Evolutionary conservation across 2,888 invertebrate genomes (phyloP), one percentile per base, ranked within the genome.

Genomic region (Sesamia inferens): DNA sequence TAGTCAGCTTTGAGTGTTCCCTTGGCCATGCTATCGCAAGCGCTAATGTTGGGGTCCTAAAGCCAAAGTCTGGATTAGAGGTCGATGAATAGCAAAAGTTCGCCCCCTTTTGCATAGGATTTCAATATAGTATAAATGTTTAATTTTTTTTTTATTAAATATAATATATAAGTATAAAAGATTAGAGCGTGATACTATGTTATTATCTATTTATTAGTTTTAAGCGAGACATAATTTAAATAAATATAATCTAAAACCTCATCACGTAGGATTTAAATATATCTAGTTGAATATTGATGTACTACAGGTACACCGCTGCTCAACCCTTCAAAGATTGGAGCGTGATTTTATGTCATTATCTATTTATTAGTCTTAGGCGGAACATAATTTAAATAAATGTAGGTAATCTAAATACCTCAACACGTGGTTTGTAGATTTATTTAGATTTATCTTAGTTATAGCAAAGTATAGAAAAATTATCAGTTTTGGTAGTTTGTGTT

Each of bases 401-500:
- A 63, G 24, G 1, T 31, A n/a, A n/a, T 64, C 24, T 24, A 51
- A 10, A 22, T 10, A n/a, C 44, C 4, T 69, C 11, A n/a, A 6
- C 11, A 54, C 54, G 19, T 6, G 7, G 39, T 39, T 5, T 39
- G 5, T 39, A 39, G 39, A 39, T 39, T 5, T 39, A 5, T n/a
- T n/a, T 39, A 39, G 39, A 39, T 39, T 39, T 39, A 5, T 39
- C 39, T 39, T 7, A 39, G 39, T 39, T 39, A 39, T 39, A 5
- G 5, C 39, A 39, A 7, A 19, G 11, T 14, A 68, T 7, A 42
- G 14, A 51, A 48, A 22, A n/a, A 19, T 14, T 24, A 68, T 47
- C 22, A 59, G 55, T 61, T 58, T 58, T 24, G 19, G 7, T 61
- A 51, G 24, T n/a, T 42, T 55, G 3, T 68, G 16, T 48, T 69